A percentile compares a stretch with the other conserved stretches of the same genome.
These are phyloP conservation scores for Drosophila macrospina DNA, from an alignment of 2,888 invertebrate genomes.

Conservation along the genomic window DNA sequence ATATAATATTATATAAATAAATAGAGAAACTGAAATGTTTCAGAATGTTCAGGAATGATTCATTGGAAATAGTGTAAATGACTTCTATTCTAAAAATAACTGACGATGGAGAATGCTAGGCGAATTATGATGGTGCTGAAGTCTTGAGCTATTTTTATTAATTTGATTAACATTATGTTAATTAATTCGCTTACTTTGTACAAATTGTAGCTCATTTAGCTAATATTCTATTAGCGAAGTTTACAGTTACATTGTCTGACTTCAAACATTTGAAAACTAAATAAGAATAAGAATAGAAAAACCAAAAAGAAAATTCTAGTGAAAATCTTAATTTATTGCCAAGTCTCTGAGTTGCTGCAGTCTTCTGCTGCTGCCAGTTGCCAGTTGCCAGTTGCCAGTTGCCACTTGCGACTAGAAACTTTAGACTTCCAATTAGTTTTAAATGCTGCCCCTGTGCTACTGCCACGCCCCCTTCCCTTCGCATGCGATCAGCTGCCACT, in stretches of 20 bases:
- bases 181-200: neutral
- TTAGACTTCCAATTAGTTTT: constrained; percentile 65
- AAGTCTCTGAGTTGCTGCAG: constrained; percentile 7
- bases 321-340: constrained; percentile 33
- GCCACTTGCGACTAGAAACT: constrained; percentile 35
- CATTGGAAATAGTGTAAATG: neutral
- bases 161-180: neutral
- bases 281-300: constrained; percentile 8
- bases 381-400: constrained; percentile 14
- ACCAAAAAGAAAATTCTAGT: constrained; percentile 10
- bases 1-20: neutral
- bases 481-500: constrained; percentile 75
- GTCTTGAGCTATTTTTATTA: neutral
- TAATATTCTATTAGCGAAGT: constrained; percentile 20
- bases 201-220: constrained; percentile 15
- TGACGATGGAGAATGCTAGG: neutral
- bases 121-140: neutral
- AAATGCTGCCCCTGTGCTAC: constrained; percentile 42
- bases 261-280: constrained; percentile 4
- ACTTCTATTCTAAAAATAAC: neutral
- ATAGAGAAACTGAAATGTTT: no score
- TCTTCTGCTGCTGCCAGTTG: constrained; percentile 16
- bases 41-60: neutral
- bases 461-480: constrained; percentile 29
- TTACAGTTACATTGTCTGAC: constrained; percentile 26